Conservation (phyloP, 2,113 vertebrate species). For the Catagonus wagneri region DNA sequence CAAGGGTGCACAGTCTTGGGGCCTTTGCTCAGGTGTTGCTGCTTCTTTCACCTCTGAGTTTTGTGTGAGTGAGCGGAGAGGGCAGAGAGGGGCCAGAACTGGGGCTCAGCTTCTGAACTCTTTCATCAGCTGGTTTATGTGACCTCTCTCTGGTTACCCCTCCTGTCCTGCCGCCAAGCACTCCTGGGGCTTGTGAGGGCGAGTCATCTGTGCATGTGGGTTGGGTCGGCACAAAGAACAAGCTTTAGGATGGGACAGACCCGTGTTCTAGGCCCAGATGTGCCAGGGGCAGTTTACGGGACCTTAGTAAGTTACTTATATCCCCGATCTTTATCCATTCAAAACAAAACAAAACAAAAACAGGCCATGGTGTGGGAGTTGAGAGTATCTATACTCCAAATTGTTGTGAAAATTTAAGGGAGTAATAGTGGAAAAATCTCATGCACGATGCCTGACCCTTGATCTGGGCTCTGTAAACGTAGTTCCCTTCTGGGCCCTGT, state of each 20-base stretch:
- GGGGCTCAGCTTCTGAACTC: neutral
- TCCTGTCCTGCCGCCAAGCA: neutral
- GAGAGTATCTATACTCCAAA: neutral
- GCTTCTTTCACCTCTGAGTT: neutral
- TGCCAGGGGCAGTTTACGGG: neutral
- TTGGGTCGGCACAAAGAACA: neutral
- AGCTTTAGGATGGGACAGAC: neutral
- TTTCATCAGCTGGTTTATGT: neutral
- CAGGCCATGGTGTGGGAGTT: neutral
- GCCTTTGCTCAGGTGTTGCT: conserved; percentile 53
- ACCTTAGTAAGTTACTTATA: neutral
- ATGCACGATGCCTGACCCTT: neutral
- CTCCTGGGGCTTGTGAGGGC: neutral
- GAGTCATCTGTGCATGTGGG: neutral
- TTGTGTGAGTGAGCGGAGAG: neutral
- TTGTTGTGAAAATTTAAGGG: neutral
- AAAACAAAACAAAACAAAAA: neutral
- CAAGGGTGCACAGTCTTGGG: neutral
- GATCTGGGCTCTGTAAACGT: neutral
- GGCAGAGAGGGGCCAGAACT: neutral
- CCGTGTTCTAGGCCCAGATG: neutral
- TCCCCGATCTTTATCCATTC: neutral
- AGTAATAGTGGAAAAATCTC: neutral
- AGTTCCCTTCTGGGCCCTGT: neutral
- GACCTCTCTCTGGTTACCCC: neutral